Evolutionary conservation across 1,140 invertebrate genomes (phyloP).

Genomic region (Leptopilina boulardi): DNA sequence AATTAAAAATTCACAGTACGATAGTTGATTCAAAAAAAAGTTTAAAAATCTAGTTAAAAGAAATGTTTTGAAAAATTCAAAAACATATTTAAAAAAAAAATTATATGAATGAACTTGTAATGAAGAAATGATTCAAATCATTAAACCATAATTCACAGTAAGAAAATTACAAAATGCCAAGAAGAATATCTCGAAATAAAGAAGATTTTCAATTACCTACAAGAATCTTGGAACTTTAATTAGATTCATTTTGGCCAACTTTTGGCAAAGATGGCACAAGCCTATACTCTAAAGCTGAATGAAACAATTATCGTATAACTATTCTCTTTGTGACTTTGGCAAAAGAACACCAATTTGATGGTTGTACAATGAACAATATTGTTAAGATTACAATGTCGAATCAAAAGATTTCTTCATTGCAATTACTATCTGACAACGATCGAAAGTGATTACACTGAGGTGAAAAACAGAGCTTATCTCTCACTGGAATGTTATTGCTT

Average conservation of each 20-base stretch:
- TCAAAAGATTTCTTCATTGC: neutral
- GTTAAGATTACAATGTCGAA: neutral
- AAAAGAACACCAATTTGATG: neutral
- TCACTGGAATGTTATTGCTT: slow-evolving; percentile 2
- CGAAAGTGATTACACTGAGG: neutral
- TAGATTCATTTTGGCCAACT: neutral
- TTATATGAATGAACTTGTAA: too few species aligned
- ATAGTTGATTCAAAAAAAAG: too few species aligned
- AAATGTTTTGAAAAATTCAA: too few species aligned
- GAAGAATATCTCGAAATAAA: neutral
- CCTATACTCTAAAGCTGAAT: neutral
- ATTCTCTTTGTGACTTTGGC: neutral
- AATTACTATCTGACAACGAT: neutral
- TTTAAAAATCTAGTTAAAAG: too few species aligned
- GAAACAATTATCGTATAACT: slow-evolving; percentile 4
- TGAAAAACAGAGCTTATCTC: neutral
- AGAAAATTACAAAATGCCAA: too few species aligned
- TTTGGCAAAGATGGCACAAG: neutral
- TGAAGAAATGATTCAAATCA: too few species aligned
- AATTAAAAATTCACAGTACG: too few species aligned
- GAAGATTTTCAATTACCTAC: neutral
- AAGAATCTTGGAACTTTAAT: neutral
- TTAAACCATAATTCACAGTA: too few species aligned
- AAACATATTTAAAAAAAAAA: too few species aligned
- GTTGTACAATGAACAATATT: neutral